A percentile compares a stretch with the other conserved stretches of the same genome.
Conservation (phyloP, 2,888 invertebrate genomes). For the Amphipyra tragopoginis region DNA sequence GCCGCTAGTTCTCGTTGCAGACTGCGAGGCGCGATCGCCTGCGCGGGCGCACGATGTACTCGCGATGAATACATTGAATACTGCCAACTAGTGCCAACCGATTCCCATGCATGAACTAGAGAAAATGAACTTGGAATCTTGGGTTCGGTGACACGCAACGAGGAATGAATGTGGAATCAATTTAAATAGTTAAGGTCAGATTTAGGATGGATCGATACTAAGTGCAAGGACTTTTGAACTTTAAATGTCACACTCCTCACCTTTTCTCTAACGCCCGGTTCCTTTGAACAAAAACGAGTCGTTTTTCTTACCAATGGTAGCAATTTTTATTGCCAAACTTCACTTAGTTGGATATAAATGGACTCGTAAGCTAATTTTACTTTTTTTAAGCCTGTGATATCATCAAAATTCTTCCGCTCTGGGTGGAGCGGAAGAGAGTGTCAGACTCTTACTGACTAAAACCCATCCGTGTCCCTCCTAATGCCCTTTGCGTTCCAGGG, state of each 20-base stretch:
- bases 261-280: too few species aligned
- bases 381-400: too few species aligned
- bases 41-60: slow-evolving; percentile 44
- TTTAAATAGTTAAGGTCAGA: slow-evolving; percentile 17
- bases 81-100: slow-evolving; percentile 54
- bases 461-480: too few species aligned
- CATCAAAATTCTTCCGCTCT: too few species aligned
- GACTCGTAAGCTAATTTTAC: too few species aligned
- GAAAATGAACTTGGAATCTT: slow-evolving; percentile 42
- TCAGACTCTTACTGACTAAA: too few species aligned
- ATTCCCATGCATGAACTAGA: slow-evolving; percentile 45
- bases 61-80: slow-evolving; percentile 41
- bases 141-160: slow-evolving; percentile 44
- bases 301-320: too few species aligned
- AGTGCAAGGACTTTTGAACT: neutral
- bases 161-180: slow-evolving; percentile 32
- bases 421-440: too few species aligned
- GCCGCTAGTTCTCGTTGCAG: slow-evolving; percentile 61
- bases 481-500: too few species aligned
- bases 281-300: too few species aligned
- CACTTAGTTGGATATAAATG: too few species aligned
- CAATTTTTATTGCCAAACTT: too few species aligned
- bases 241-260: neutral
- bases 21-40: slow-evolving; percentile 70
- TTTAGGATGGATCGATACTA: neutral